These are phyloP conservation scores for Thalassaphorura encarpata DNA, from an alignment of 1,140 invertebrate genomes.

Conservation along the genomic window DNA sequence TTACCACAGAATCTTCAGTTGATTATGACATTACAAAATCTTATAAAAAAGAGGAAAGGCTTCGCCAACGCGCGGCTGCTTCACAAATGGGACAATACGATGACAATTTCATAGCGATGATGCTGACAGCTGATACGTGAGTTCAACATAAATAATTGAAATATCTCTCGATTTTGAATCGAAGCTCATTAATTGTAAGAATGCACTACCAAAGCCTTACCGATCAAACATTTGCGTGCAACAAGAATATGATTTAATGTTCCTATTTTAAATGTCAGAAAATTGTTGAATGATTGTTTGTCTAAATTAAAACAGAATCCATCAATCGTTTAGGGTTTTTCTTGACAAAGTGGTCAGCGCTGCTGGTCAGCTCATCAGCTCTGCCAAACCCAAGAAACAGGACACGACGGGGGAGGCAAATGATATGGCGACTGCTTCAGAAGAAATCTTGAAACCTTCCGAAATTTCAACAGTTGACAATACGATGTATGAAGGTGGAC, in stretches of 20 bases:
- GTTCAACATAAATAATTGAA: constrained; percentile 21
- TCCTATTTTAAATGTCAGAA: constrained; percentile 3
- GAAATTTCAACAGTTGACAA: constrained; percentile 3
- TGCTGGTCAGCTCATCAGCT: constrained; percentile 17
- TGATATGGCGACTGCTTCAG: not conserved
- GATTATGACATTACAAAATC: constrained; percentile 68
- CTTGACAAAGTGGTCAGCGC: constrained; percentile 22
- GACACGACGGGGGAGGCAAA: not conserved
- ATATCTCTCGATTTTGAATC: not conserved
- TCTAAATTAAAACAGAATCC: too few relatives aligned
- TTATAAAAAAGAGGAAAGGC: constrained; percentile 63
- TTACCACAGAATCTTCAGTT: constrained; percentile 61
- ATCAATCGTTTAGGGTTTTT: too few relatives aligned
- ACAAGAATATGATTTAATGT: too few relatives aligned
- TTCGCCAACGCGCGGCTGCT: constrained; percentile 48
- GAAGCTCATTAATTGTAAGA: not conserved
- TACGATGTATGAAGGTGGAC: too few relatives aligned
- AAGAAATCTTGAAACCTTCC: not conserved
- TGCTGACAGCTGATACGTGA: constrained; percentile 57
- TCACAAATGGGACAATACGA: constrained; percentile 50
- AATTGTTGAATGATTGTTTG: too few relatives aligned
- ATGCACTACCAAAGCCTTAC: too few relatives aligned
- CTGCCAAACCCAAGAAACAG: not conserved
- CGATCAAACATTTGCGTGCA: too few relatives aligned
- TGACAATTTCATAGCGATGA: constrained; percentile 47